Evolutionary conservation across 1,140 invertebrate species (phyloP).

Genomic region (Dinoponera quadriceps): DNA sequence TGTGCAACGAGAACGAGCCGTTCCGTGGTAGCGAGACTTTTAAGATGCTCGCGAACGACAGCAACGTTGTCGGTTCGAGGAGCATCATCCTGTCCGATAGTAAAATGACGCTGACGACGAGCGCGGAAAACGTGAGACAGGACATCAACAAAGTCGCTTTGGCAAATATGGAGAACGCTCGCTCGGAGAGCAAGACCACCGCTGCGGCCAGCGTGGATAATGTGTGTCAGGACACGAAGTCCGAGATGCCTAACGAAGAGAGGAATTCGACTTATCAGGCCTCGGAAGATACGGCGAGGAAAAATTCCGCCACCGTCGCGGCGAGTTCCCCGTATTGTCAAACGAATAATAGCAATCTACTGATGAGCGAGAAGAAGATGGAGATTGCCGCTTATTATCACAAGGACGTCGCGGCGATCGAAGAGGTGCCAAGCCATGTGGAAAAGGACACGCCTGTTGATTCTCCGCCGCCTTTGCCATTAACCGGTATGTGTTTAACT

Average conservation of each 20-base stretch:
- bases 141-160: conserved; percentile 56
- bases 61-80: conserved; percentile 57
- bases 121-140: conserved; percentile 55
- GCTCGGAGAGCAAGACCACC: conserved; percentile 45
- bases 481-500: conserved; percentile 68
- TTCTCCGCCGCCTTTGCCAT: conserved; percentile 82
- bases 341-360: conserved; percentile 37
- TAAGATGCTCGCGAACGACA: conserved; percentile 63
- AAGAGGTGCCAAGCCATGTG: conserved; percentile 37
- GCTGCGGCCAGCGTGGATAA: conserved; percentile 25
- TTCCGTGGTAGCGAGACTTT: conserved; percentile 49
- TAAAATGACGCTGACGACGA: conserved; percentile 45
- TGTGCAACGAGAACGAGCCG: conserved; percentile 64
- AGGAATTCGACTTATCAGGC: conserved; percentile 33
- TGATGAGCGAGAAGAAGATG: conserved; percentile 76
- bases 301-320: conserved; percentile 15
- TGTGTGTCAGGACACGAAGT: conserved; percentile 49
- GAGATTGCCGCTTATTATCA: conserved; percentile 77
- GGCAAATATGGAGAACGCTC: conserved; percentile 44
- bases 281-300: conserved; percentile 59
- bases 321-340: conserved; percentile 21
- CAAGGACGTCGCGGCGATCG: conserved; percentile 63
- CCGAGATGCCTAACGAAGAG: conserved; percentile 22
- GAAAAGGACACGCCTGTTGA: conserved; percentile 64
- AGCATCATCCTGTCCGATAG: conserved; percentile 59